Evolutionary conservation across 2,113 vertebrate species (phyloP).

Genomic region (Edolisoma coerulescens): DNA sequence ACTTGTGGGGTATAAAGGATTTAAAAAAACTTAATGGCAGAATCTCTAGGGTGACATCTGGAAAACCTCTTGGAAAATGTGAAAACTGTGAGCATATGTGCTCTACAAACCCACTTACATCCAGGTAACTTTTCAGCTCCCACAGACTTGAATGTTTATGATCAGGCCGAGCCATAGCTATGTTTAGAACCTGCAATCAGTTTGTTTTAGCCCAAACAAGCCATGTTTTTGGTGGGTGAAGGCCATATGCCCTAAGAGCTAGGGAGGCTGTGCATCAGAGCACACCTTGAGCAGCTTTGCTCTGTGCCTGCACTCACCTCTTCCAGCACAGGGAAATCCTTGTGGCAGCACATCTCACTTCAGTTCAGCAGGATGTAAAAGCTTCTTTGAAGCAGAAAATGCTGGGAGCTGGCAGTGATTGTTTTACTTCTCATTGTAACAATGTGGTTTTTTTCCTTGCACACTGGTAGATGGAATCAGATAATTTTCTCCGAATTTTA

Average conservation of each 20-base stretch:
- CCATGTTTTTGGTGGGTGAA: background rate
- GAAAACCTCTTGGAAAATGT: background rate
- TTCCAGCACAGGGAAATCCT: background rate
- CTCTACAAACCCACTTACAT: background rate
- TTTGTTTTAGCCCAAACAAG: background rate
- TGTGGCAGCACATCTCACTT: background rate
- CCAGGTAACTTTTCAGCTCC: background rate
- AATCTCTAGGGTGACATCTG: background rate
- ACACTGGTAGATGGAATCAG: background rate
- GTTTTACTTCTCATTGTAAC: background rate
- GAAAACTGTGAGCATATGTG: background rate
- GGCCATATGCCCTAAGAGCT: background rate
- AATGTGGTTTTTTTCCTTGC: background rate
- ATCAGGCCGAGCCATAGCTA: background rate
- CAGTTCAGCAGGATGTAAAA: background rate
- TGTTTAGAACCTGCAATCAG: background rate
- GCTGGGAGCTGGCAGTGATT: background rate
- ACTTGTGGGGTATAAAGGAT: background rate
- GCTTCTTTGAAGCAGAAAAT: background rate
- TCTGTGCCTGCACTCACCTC: rapidly evolving
- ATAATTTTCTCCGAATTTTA: background rate
- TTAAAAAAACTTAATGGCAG: background rate
- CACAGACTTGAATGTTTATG: background rate
- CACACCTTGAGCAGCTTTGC: rapidly evolving
- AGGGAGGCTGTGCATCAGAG: background rate